Evolutionary conservation across 2,113 vertebrate species (phyloP).

Genomic region (Sorex araneus): DNA sequence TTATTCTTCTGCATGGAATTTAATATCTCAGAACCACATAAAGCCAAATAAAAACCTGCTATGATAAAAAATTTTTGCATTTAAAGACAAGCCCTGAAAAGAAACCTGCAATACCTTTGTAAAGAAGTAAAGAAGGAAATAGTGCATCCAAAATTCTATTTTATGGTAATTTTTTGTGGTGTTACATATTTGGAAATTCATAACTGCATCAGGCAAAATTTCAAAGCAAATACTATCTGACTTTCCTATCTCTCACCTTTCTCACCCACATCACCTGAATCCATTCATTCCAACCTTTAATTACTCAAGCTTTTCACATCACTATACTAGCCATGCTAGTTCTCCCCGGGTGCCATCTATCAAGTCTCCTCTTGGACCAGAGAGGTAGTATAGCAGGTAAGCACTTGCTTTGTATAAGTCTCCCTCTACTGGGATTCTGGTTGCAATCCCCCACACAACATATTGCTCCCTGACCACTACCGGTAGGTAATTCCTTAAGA

Average conservation of each 20-base stretch:
- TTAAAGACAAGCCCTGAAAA: not conserved
- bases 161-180: not conserved
- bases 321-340: not conserved
- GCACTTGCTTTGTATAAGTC: too few species aligned
- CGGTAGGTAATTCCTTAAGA: too few species aligned
- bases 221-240: conserved; percentile 18
- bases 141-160: not conserved
- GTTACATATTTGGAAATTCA: conserved; percentile 30
- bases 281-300: not conserved
- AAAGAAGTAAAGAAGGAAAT: conserved; percentile 18
- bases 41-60: conserved; percentile 6
- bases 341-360: not conserved
- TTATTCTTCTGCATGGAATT: conserved; percentile 23
- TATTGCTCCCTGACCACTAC: too few species aligned
- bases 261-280: not conserved
- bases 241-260: not conserved
- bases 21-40: conserved; percentile 25
- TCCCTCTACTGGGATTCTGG: too few species aligned
- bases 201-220: conserved; percentile 3
- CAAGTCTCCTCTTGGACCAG: conserved; percentile 15
- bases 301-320: not conserved
- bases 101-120: not conserved
- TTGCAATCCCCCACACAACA: too few species aligned
- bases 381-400: too few species aligned
- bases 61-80: conserved; percentile 3